phyloP scores from a whole-genome alignment of 2,797 vertebrate species.

The Amphiprion clarkii region DNA sequence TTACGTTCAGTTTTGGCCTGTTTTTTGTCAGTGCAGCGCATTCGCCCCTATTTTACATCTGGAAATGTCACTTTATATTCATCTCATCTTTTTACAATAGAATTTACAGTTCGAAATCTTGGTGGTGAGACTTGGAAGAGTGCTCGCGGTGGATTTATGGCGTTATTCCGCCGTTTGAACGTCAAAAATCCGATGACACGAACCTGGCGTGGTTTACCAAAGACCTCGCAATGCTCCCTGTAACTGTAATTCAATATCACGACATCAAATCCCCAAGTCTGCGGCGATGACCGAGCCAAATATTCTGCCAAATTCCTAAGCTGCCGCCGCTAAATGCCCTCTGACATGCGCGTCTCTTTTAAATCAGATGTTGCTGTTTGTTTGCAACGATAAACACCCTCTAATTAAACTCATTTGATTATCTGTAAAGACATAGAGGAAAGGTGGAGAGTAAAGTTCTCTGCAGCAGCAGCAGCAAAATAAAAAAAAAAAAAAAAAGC shows the following conservation, averaged over 20 bases:
- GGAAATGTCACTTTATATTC: constrained; percentile 28
- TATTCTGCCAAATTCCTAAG: constrained; percentile 44
- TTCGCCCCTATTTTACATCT: not conserved
- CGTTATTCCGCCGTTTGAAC: constrained; percentile 44
- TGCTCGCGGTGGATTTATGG: constrained; percentile 26
- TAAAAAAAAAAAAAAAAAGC: constrained; percentile 36
- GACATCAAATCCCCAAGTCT: constrained; percentile 50
- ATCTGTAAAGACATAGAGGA: constrained; percentile 34
- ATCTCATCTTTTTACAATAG: constrained; percentile 30
- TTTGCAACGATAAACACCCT: constrained; percentile 40
- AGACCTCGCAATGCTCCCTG: constrained; percentile 20
- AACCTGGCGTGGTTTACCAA: constrained; percentile 34
- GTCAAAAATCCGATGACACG: constrained; percentile 51
- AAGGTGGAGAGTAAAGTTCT: constrained; percentile 57
- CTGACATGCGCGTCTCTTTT: constrained; percentile 10
- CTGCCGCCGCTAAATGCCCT: constrained; percentile 35
- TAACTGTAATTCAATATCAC: constrained; percentile 60
- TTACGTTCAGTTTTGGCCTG: too few species aligned
- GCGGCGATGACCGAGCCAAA: constrained; percentile 33
- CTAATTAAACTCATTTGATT: constrained; percentile 60
- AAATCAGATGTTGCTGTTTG: constrained; percentile 47
- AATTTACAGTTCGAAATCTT: constrained; percentile 14
- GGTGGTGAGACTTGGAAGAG: constrained; percentile 10
- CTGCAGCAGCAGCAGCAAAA: constrained; percentile 37
- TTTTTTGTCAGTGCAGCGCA: too few species aligned